phyloP scores from a whole-genome alignment of 1,140 invertebrate genomes.

The Calycopis cecrops region DNA sequence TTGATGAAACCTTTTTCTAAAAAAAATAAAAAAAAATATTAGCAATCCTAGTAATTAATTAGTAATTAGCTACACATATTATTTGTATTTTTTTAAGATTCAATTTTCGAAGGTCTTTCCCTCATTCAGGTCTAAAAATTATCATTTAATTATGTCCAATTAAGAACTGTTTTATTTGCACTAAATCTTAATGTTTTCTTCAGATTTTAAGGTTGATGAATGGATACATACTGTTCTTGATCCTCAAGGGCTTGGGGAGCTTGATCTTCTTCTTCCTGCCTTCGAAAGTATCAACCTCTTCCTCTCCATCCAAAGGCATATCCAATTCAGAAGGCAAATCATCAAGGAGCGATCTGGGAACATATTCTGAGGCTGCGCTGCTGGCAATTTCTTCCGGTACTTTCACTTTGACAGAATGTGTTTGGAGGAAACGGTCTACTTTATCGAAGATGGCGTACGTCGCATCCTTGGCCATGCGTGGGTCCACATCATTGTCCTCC shows the following conservation, averaged over 20 bases:
- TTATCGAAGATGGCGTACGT: slow-evolving; percentile 75
- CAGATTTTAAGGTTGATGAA: not conserved
- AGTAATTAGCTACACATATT: not conserved
- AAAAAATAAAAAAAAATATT: slow-evolving; percentile 33
- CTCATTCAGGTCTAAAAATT: too few relatives aligned
- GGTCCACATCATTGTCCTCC: slow-evolving; percentile 51
- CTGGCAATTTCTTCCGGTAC: slow-evolving; percentile 77
- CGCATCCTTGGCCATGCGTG: slow-evolving; percentile 58
- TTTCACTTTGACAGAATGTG: slow-evolving; percentile 79
- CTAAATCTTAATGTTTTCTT: too few relatives aligned
- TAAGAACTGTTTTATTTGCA: too few relatives aligned
- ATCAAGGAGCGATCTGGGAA: slow-evolving; percentile 81
- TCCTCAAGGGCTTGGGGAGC: slow-evolving; percentile 64
- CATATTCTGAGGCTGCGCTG: slow-evolving; percentile 74
- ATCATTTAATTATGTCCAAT: too few relatives aligned
- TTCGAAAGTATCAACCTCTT: slow-evolving; percentile 76
- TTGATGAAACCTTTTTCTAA: slow-evolving; percentile 86
- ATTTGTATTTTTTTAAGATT: not conserved
- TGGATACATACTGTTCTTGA: slow-evolving; percentile 60
- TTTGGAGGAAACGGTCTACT: slow-evolving; percentile 79
- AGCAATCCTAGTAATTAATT: not conserved
- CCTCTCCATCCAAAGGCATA: slow-evolving; percentile 80
- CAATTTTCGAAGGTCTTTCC: not conserved
- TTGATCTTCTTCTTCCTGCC: slow-evolving; percentile 71
- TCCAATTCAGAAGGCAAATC: slow-evolving; percentile 80